Conservation (phyloP, 2,113 vertebrate genomes). For the Monarcha castaneiventris region DNA sequence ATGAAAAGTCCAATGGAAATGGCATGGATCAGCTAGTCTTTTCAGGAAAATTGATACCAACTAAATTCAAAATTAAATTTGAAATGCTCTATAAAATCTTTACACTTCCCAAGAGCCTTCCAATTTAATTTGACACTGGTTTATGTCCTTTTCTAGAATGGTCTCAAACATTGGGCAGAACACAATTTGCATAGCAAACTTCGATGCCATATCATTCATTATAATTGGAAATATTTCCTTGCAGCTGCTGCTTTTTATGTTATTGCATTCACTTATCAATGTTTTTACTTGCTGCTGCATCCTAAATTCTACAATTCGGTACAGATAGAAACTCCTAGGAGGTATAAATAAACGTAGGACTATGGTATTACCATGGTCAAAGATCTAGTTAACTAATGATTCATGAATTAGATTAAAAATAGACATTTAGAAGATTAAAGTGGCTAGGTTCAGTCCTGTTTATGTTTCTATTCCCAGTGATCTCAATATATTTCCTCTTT, state of each 20-base stretch:
- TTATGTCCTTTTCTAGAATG: constrained; percentile 45
- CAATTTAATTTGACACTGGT: constrained; percentile 38
- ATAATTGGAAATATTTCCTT: background rate
- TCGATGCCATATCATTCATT: background rate
- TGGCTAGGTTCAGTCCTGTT: background rate
- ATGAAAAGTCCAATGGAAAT: constrained; percentile 8
- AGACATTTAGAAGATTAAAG: background rate
- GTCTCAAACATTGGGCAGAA: background rate
- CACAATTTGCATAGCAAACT: background rate
- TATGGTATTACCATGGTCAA: background rate
- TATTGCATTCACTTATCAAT: background rate
- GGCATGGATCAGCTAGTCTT: background rate
- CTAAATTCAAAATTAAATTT: constrained; percentile 58
- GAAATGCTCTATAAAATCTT: constrained; percentile 14
- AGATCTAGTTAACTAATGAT: background rate
- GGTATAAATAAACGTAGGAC: background rate
- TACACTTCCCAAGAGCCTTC: constrained; percentile 23
- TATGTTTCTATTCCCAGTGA: background rate
- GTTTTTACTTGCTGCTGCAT: background rate
- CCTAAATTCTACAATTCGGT: background rate
- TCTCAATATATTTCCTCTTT: background rate
- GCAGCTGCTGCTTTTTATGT: background rate
- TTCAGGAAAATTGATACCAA: constrained; percentile 10
- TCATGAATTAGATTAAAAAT: background rate
- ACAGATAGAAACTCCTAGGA: background rate